A percentile compares a stretch with the other conserved stretches of the same genome.
phyloP scores from a whole-genome alignment of 2,888 invertebrate species.

The Tromatobia lineatoria region DNA sequence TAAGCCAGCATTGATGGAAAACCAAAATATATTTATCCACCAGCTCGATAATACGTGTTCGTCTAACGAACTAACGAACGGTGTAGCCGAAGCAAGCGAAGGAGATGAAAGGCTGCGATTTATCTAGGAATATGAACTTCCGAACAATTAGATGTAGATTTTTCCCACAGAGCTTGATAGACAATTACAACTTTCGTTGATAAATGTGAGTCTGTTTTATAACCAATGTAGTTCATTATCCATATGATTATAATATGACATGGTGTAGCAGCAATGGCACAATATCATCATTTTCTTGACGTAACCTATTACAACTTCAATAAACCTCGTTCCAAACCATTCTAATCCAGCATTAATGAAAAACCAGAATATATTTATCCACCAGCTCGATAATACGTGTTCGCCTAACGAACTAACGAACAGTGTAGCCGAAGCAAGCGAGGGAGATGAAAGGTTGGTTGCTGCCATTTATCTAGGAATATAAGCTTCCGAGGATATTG shows the following conservation, averaged over 20 bases:
- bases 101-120: constrained; percentile 31
- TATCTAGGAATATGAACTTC: constrained; percentile 44
- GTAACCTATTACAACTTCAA: too few relatives aligned
- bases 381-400: background rate
- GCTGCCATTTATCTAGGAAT: constrained; percentile 46
- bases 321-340: too few relatives aligned
- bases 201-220: too few relatives aligned
- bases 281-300: too few relatives aligned
- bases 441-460: background rate
- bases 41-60: background rate
- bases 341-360: too few relatives aligned
- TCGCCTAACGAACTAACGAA: constrained; percentile 10
- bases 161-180: too few relatives aligned
- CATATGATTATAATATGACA: too few relatives aligned
- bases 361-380: constrained; percentile 9
- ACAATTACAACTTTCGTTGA: too few relatives aligned
- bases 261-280: too few relatives aligned
- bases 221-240: too few relatives aligned
- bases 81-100: background rate
- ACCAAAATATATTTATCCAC: background rate
- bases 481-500: constrained; percentile 43
- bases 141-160: too few relatives aligned
- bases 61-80: constrained; percentile 4
- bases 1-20: background rate
- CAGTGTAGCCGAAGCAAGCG: constrained; percentile 2